phyloP scores from a whole-genome alignment of 1,140 invertebrate species.

The Ostrea denselamellosa region DNA sequence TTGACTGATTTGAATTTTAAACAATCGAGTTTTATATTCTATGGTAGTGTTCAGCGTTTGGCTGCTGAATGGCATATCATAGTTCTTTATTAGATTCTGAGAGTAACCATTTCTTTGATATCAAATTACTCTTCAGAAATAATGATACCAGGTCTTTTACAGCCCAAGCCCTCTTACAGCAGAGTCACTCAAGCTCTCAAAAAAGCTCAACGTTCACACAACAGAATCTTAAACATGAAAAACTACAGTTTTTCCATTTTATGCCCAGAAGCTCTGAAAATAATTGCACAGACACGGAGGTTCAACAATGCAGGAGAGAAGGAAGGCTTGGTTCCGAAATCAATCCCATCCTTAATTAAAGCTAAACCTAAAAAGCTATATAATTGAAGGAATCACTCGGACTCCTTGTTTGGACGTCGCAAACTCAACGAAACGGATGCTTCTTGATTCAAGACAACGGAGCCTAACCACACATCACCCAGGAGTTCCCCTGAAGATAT shows the following conservation, averaged over 20 bases:
- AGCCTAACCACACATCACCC: neutral
- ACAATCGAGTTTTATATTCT: too few relatives aligned
- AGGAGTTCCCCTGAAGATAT: neutral
- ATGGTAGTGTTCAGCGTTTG: neutral
- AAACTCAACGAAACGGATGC: neutral
- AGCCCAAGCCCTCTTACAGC: neutral
- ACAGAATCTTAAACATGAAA: constrained; percentile 38
- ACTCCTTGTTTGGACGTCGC: constrained; percentile 1
- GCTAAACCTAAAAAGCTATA: constrained; percentile 29
- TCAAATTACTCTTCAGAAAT: constrained; percentile 4
- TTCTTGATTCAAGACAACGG: neutral
- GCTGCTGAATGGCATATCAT: neutral
- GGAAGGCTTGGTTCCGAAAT: constrained; percentile 25
- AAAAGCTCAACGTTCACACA: constrained; percentile 17
- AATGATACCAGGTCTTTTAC: constrained; percentile 16
- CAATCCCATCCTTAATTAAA: constrained; percentile 38
- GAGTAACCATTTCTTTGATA: neutral
- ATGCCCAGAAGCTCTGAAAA: constrained; percentile 21
- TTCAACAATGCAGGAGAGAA: neutral
- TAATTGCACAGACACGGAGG: constrained; percentile 17
- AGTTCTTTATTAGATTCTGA: neutral
- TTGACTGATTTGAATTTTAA: too few relatives aligned
- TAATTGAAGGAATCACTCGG: constrained; percentile 6
- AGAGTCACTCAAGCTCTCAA: neutral
- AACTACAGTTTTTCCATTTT: constrained; percentile 14